Evolutionary conservation across 2,797 vertebrate species (phyloP).

Genomic region (Enteromius anoplus): DNA sequence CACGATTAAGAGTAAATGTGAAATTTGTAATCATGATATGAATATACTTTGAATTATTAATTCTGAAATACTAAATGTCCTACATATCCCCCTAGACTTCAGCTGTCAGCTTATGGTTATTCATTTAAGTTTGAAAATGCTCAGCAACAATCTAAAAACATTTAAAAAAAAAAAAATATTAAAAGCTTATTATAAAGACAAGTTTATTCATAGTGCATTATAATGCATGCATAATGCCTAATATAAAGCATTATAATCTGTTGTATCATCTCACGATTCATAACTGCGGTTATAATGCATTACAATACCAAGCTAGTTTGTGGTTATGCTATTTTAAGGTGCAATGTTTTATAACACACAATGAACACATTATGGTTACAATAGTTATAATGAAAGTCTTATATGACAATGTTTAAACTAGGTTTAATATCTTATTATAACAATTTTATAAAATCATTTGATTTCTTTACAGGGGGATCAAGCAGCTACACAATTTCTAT

Average conservation of each 20-base stretch:
- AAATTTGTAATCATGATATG: neutral
- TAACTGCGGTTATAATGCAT: neutral
- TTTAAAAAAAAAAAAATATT: neutral
- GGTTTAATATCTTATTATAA: neutral
- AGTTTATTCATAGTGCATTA: neutral
- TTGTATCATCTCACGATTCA: neutral
- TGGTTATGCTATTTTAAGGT: neutral
- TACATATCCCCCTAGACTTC: neutral
- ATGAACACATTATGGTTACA: neutral
- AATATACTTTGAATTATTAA: neutral
- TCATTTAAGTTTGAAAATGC: neutral
- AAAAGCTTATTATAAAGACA: neutral
- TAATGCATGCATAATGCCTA: neutral
- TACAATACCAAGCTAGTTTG: neutral
- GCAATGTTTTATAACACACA: neutral
- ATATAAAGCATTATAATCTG: neutral
- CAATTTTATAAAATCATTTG: neutral
- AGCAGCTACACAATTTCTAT: neutral
- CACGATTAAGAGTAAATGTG: neutral
- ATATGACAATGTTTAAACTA: neutral
- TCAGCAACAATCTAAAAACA: neutral
- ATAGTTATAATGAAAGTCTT: neutral
- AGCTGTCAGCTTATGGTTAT: neutral
- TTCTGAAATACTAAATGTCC: neutral
- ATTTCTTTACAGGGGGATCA: neutral